These are phyloP conservation scores for Phylloscopus trochilus DNA, from an alignment of 2,113 vertebrate species.

Conservation along the genomic window DNA sequence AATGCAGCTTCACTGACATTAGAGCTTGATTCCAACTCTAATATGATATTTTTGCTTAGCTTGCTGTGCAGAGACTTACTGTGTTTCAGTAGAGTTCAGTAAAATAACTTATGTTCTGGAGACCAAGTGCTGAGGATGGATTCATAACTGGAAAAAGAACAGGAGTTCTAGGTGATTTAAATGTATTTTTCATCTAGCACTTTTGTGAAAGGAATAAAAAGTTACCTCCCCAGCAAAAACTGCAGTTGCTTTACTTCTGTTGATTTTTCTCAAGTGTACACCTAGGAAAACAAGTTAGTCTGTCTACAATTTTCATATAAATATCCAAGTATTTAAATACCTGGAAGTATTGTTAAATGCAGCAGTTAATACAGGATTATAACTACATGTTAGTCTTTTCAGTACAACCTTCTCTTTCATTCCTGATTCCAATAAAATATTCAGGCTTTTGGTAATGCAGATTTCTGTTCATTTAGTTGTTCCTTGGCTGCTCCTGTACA, in stretches of 20 bases:
- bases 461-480: background rate
- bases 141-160: background rate
- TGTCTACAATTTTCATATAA: background rate
- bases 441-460: background rate
- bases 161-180: constrained; percentile 22
- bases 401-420: background rate
- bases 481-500: background rate
- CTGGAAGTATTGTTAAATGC: background rate
- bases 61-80: background rate
- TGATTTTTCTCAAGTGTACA: background rate
- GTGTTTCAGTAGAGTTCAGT: background rate
- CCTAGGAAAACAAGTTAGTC: background rate
- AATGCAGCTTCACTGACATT: background rate
- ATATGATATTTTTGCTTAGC: background rate
- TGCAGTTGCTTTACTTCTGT: background rate
- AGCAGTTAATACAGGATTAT: background rate
- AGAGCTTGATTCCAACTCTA: background rate
- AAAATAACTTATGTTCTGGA: background rate
- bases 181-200: background rate
- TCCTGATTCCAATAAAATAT: background rate
- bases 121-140: background rate
- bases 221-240: background rate
- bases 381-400: background rate
- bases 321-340: background rate
- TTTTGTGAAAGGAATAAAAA: background rate